Evolutionary conservation across 2,113 vertebrate genomes (phyloP).

Genomic region (Gasterosteus aculeatus): DNA sequence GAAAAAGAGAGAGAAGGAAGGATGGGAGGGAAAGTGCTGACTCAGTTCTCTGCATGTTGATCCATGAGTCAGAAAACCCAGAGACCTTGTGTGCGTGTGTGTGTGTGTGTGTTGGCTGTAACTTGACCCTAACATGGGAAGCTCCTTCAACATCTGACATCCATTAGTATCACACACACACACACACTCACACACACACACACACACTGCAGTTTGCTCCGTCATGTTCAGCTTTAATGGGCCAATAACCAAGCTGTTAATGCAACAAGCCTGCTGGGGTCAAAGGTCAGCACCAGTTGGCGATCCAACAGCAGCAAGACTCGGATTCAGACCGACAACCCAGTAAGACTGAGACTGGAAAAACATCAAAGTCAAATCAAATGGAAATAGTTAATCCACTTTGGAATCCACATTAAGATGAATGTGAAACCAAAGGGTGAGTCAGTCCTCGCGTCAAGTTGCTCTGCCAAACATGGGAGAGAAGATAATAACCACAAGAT

Average conservation of each 20-base stretch:
- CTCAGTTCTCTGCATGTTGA: conserved; percentile 61
- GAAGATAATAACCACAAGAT: neutral
- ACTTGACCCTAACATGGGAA: conserved; percentile 60
- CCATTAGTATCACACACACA: conserved; percentile 59
- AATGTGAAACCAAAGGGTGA: too few species aligned
- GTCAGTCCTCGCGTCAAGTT: neutral
- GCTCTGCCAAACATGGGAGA: neutral
- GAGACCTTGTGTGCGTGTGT: conserved; percentile 18
- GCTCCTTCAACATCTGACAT: conserved; percentile 70
- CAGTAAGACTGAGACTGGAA: neutral
- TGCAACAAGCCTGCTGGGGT: conserved; percentile 32
- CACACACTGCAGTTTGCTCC: conserved; percentile 39
- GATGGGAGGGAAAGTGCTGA: conserved; percentile 61
- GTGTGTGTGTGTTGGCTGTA: conserved; percentile 46
- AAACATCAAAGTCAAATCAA: neutral
- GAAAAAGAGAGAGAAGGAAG: conserved; percentile 9
- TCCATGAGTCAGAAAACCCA: conserved; percentile 71
- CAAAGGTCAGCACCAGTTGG: conserved; percentile 36
- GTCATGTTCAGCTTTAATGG: conserved; percentile 50
- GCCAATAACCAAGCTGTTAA: conserved; percentile 50
- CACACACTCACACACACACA: conserved; percentile 31
- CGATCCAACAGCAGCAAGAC: neutral
- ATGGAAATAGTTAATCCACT: neutral
- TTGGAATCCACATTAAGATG: too few species aligned
- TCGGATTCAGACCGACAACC: neutral